A percentile compares a stretch with the other conserved stretches of the same genome.
These are phyloP conservation scores for Acanthosepion pharaonis DNA, from an alignment of 2,888 invertebrate genomes.

Conservation along the genomic window DNA sequence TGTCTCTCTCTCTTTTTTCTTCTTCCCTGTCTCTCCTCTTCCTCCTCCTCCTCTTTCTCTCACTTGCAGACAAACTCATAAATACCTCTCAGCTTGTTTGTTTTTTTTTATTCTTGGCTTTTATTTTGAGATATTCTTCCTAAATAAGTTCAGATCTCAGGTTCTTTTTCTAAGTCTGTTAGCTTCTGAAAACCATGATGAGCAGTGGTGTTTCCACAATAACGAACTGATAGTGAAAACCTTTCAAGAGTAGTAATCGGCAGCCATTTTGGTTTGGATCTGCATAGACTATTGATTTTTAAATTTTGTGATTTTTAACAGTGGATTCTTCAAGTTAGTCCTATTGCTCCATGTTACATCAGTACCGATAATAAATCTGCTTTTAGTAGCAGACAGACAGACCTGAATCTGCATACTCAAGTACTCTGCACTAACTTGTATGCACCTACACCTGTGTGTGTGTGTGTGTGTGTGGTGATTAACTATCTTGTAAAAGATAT, in stretches of 20 bases:
- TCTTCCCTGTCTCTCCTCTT: too few relatives aligned
- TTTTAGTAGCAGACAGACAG: conserved; percentile 13
- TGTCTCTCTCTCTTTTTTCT: too few relatives aligned
- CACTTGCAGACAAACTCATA: neutral
- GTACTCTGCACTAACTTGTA: neutral
- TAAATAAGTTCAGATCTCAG: neutral
- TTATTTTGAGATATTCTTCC: conserved; percentile 4
- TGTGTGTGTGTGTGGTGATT: neutral
- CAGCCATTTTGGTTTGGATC: conserved; percentile 33
- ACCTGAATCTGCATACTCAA: neutral
- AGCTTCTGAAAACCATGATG: neutral
- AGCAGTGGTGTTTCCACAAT: neutral
- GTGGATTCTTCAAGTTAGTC: neutral
- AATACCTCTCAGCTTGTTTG: neutral
- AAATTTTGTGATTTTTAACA: conserved; percentile 4
- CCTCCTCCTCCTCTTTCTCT: neutral
- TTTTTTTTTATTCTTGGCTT: neutral
- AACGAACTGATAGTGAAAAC: conserved; percentile 21
- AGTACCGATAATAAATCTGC: neutral
- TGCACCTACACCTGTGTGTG: neutral
- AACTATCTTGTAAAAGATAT: neutral
- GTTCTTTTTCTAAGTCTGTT: neutral
- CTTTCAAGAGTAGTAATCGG: conserved; percentile 33
- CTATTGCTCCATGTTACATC: neutral
- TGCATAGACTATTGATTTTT: conserved; percentile 33